These are phyloP conservation scores for Isotomurus palustris DNA, from an alignment of 2,888 invertebrate genomes.

Conservation along the genomic window DNA sequence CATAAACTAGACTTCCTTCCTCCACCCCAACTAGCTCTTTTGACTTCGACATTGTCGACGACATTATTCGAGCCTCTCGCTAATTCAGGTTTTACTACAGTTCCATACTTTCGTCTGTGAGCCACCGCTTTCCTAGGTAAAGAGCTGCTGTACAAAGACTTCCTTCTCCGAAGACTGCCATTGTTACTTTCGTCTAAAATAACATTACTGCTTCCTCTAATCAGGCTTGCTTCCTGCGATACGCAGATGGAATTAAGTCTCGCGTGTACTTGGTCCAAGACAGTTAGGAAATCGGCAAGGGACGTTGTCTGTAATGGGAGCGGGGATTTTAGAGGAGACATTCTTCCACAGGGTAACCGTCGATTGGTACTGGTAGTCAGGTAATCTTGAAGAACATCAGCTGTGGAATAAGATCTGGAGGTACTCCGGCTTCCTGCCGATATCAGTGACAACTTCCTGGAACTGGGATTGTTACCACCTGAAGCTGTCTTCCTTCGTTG, in stretches of 20 bases:
- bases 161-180: conserved; percentile 23
- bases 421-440: too few relatives aligned
- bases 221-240: not conserved
- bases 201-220: conserved; percentile 12
- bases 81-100: too few relatives aligned
- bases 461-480: conserved; percentile 12
- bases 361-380: not conserved
- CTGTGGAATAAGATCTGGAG: conserved; percentile 3
- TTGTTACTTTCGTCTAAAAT: conserved; percentile 28
- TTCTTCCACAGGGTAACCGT: not conserved
- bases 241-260: conserved; percentile 17
- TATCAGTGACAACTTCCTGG: too few relatives aligned
- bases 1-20: too few relatives aligned
- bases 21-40: too few relatives aligned
- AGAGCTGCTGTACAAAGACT: conserved; percentile 33
- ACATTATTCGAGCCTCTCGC: too few relatives aligned
- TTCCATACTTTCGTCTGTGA: too few relatives aligned
- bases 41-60: too few relatives aligned
- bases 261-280: conserved; percentile 64
- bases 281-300: conserved; percentile 73
- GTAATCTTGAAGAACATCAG: not conserved
- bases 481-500: conserved; percentile 19
- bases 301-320: conserved; percentile 68
- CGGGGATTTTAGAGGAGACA: not conserved
- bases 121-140: too few relatives aligned